Base-by-base conservation (phyloP, 1,140 invertebrate genomes). In the Brachionus manjavacas region DNA sequence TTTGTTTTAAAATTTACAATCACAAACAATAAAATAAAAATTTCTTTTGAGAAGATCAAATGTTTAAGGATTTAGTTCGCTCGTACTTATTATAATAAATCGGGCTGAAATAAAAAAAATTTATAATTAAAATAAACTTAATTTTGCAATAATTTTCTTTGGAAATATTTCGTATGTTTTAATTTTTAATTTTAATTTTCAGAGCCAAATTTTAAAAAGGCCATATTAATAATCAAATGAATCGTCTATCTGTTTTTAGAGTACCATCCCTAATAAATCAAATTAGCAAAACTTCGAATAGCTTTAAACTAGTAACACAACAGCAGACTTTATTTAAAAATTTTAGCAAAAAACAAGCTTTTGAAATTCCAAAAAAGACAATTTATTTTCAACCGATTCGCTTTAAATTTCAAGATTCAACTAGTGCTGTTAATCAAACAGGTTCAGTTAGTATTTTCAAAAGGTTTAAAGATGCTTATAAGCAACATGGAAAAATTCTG, bases 391-490 rank as follows among this genome's bases (percentile, higher is more conserved):
- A 39, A 39, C 20, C 16, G 20, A 46, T 16, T 41, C 39, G n/a
- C n/a, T 20, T 1, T 2, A 74, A 74, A 11, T 20, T n/a, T 49
- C 31, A 46, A 9, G 9, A 55, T 14, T 31, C 76, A 16, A 78
- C 8, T 9, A 49, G 35, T 14, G 43, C 31, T 25, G 31, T 76
- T 3, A 76, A 76, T 76, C 39, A 76, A 25, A 49, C 39, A 25
- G 43, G 43, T 6, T 76, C 72, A 49, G 20, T 76, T 14, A 84
- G 60, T 20, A 70, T 84, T 43, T 84, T 68, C 11, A 84, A 84
- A 12, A 25, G 81, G 14, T 84, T 84, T 14, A 84, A 84, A 84
- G 35, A 84, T 20, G 81, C 81, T 14, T 84, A 84, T 9, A 84
- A 74, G 49, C 41, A 72, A 84, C 81, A 84, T 28, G 81, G 81